These are phyloP conservation scores for Gorsachius magnificus DNA, from an alignment of 2,797 vertebrate genomes.

Conservation along the genomic window DNA sequence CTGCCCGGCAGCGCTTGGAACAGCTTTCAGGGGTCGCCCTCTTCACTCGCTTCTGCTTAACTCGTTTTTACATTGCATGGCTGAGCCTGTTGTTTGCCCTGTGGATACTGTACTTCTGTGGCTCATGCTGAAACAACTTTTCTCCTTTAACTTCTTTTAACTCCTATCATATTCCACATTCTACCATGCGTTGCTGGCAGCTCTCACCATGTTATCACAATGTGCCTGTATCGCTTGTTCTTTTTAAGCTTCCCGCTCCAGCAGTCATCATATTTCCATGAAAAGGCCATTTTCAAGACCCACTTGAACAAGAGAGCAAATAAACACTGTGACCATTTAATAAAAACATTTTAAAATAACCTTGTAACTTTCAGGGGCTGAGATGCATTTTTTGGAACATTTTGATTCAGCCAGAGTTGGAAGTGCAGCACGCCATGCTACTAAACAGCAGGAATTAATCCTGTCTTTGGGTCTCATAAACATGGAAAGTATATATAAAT, in stretches of 20 bases:
- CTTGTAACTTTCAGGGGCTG: not conserved
- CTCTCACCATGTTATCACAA: not conserved
- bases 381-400: not conserved
- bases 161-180: not conserved
- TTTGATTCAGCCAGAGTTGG: not conserved
- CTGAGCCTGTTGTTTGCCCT: not conserved
- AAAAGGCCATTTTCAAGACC: not conserved
- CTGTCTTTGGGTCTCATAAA: not conserved
- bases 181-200: not conserved
- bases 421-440: not conserved
- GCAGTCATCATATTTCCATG: not conserved
- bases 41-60: not conserved
- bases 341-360: not conserved
- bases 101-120: not conserved
- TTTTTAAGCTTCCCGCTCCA: not conserved
- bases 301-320: not conserved
- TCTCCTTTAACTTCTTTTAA: not conserved
- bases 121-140: not conserved
- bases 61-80: not conserved
- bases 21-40: not conserved
- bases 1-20: constrained; percentile 9
- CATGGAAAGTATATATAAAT: not conserved
- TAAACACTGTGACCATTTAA: not conserved
- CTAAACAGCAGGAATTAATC: not conserved
- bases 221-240: not conserved